Base-by-base conservation (phyloP, 2,888 invertebrate genomes). In the Drosophila rubida region DNA sequence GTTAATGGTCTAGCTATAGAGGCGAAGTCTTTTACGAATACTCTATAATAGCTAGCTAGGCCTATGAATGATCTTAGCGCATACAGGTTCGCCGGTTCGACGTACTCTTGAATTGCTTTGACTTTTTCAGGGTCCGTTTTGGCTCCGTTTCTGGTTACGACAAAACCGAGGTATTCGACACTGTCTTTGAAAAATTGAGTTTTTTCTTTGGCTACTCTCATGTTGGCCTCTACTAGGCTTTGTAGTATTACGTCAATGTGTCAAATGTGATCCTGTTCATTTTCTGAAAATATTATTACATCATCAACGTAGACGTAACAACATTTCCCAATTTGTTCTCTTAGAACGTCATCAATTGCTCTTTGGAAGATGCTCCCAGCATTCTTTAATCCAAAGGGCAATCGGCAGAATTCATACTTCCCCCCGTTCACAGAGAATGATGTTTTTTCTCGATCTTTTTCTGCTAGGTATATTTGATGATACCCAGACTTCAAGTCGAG, bases 41-140 rank as follows among this genome's bases (percentile, higher is more conserved):
- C n/a, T 14, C 42, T 54, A 30, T 32, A 44, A 11, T 42, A 54
- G 22, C 48, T 48, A 19, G 32, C 48, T 32, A 48, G n/a, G 19
- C 48, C 32, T 5, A 48, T 8, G 4, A 48, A 48, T 13, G 44
- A 44, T 44, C n/a, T 11, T 14, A 27, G 22, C 13, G 13, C 14
- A 9, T 39, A 51, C 3, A 51, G 23, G 11, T 35, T 51, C 25
- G 25, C n/a, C 1, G 50, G 16, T 11, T 51, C 25, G 6, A 7
- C 2, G 7, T 25, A 51, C 14, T 39, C 32, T 7, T 32, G 48
- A 7, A 46, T 46, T 8, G 46, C 30, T 9, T 16, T 30, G 3
- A 27, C 9, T 22, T 49, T 49, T 49, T 49, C 14, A 0, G 37
- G 37, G 9, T 13, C 37, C 13, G 37, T 35, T 22, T n/a, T 32